These are phyloP conservation scores for Plagodis dolabraria DNA, from an alignment of 2,888 invertebrate genomes.

Conservation along the genomic window DNA sequence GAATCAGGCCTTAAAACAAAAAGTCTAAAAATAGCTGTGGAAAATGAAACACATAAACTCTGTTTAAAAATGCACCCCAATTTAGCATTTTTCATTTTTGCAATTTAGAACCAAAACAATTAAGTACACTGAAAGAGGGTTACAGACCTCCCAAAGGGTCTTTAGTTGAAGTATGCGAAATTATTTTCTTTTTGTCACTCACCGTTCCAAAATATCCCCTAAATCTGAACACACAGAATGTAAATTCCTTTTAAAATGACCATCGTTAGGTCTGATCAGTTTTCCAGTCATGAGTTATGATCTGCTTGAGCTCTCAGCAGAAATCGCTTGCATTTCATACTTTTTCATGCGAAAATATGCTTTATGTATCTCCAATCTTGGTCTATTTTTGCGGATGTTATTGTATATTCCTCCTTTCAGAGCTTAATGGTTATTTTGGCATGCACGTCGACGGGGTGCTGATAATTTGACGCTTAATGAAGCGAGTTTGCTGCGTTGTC, in stretches of 20 bases:
- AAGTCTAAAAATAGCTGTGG: constrained; percentile 28
- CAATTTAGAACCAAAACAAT: constrained; percentile 79
- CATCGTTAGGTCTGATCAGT: constrained; percentile 55
- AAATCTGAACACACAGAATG: constrained; percentile 15
- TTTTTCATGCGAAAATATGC: constrained; percentile 58
- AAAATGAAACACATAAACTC: constrained; percentile 27
- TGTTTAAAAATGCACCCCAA: constrained; percentile 68
- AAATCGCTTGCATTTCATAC: constrained; percentile 57
- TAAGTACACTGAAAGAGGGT: constrained; percentile 68
- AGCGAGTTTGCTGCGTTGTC: constrained; percentile 72
- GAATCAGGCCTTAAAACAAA: constrained; percentile 35
- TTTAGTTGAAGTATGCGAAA: constrained; percentile 63
- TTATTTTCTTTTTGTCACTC: constrained; percentile 39
- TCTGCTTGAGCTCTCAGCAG: constrained; percentile 68
- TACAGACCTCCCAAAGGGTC: constrained; percentile 66
- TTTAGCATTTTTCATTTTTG: constrained; percentile 59
- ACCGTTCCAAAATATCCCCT: constrained; percentile 19
- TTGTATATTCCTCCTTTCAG: constrained; percentile 48
- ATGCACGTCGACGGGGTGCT: constrained; percentile 66
- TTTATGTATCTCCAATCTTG: constrained; percentile 52
- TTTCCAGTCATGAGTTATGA: constrained; percentile 72
- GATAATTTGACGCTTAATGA: constrained; percentile 83
- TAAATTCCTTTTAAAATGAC: constrained; percentile 38
- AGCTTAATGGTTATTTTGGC: constrained; percentile 70
- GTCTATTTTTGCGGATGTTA: constrained; percentile 44